Evolutionary conservation across 37 sponge, comb jelly and placozoan species (phyloP).

Genomic region (Hormiphora californensis): DNA sequence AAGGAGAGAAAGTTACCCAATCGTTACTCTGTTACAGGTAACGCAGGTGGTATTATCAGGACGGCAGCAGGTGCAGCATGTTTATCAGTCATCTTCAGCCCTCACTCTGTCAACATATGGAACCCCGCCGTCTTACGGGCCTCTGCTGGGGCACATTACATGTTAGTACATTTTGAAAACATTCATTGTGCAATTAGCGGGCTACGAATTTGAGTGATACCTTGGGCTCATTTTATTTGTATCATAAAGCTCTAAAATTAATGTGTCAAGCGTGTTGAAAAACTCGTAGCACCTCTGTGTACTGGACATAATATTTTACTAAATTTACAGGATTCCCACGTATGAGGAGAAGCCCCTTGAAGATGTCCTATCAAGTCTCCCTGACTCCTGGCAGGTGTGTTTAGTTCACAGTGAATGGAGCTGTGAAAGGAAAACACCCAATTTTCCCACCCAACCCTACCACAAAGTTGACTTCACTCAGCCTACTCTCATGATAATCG

Average conservation of each 20-base stretch:
- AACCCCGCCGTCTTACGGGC: background rate
- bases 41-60: background rate
- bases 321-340: slow-evolving; percentile 4
- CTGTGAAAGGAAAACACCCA: background rate
- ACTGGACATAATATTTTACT: too few relatives aligned
- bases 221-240: background rate
- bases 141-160: background rate
- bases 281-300: too few relatives aligned
- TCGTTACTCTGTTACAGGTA: slow-evolving; percentile 29
- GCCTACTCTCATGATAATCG: slow-evolving; percentile 23
- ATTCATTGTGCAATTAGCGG: background rate
- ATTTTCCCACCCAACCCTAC: background rate
- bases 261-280: too few relatives aligned
- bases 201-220: background rate
- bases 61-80: slow-evolving; percentile 38
- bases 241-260: background rate
- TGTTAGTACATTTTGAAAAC: background rate
- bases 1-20: too few relatives aligned
- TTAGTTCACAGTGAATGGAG: background rate
- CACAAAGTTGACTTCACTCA: background rate
- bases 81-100: slow-evolving; percentile 1
- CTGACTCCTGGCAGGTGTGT: slow-evolving; percentile 7
- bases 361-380: background rate
- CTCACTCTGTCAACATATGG: background rate
- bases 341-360: background rate